Conservation (phyloP, 2,888 invertebrate species). For the Pilophorus perplexus region DNA sequence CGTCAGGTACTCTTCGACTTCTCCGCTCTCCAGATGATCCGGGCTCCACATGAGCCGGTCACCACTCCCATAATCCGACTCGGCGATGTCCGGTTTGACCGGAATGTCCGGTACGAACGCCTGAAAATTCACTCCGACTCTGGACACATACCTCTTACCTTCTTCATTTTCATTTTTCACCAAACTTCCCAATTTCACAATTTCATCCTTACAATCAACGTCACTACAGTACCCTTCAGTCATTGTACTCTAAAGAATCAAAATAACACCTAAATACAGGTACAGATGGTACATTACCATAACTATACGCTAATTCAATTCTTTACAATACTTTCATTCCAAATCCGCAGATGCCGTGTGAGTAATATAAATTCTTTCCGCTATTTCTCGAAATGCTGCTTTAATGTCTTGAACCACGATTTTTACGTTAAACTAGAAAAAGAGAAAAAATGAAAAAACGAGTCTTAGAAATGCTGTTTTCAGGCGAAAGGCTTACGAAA, state of each 20-base stretch:
- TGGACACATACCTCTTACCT: no score
- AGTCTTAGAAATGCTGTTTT: conserved; percentile 10
- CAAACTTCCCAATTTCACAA: no score
- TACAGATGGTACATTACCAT: no score
- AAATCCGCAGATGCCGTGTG: no score
- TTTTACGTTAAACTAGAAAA: conserved; percentile 27
- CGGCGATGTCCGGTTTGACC: background rate
- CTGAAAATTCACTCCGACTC: background rate
- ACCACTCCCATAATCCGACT: conserved; percentile 7
- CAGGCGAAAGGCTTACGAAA: no score
- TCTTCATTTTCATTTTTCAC: no score
- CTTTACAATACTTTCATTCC: no score
- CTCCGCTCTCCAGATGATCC: background rate
- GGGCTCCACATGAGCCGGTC: conserved; percentile 7
- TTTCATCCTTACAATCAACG: conserved; percentile 9
- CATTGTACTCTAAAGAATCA: no score
- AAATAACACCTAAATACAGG: no score
- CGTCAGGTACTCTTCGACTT: background rate
- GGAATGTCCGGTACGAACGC: conserved; percentile 18
- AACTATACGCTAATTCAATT: no score
- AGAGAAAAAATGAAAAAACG: conserved; percentile 12
- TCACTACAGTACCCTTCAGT: no score
- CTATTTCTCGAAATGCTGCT: conserved; percentile 25
- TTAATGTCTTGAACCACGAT: conserved; percentile 3
- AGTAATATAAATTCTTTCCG: conserved; percentile 18